Conservation (phyloP, 2,888 invertebrate genomes). For the Lamproptera curius region DNA sequence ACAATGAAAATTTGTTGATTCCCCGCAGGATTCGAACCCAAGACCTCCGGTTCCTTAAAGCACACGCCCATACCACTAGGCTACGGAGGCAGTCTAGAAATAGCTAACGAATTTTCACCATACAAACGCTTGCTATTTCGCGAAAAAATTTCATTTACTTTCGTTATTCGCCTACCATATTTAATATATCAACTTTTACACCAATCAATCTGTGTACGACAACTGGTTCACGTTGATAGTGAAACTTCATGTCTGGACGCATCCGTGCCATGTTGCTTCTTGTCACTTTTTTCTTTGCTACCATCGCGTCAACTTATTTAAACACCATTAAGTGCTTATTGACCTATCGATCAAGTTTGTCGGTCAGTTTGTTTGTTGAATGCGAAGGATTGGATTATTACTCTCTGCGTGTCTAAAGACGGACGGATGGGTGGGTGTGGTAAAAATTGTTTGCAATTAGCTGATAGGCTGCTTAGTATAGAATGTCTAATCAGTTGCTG, state of each 20-base stretch:
- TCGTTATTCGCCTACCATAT: too few species aligned
- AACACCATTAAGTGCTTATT: constrained; percentile 2
- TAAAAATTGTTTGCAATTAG: too few species aligned
- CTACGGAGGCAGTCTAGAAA: too few species aligned
- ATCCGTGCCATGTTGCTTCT: not conserved
- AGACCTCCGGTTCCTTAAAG: too few species aligned
- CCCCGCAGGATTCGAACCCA: too few species aligned
- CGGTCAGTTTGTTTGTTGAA: constrained; percentile 1
- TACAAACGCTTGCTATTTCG: not conserved
- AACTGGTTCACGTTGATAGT: not conserved
- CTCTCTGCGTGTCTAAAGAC: not conserved
- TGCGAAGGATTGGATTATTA: constrained; percentile 1
- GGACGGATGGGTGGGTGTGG: not conserved
- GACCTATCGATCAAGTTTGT: constrained; percentile 6
- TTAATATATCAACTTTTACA: not conserved
- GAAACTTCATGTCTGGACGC: not conserved
- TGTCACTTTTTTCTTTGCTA: constrained; percentile 1
- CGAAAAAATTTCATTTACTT: not conserved
- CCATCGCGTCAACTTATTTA: not conserved
- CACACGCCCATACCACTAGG: too few species aligned
- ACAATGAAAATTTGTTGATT: too few species aligned
- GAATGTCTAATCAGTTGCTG: too few species aligned
- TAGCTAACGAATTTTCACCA: not conserved
- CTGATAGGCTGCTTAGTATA: too few species aligned
- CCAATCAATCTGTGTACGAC: not conserved